Percentiles rank a stretch among this genome's conserved stretches.
phyloP scores from a whole-genome alignment of 1,140 invertebrate species.

The Drosophila athabasca region DNA sequence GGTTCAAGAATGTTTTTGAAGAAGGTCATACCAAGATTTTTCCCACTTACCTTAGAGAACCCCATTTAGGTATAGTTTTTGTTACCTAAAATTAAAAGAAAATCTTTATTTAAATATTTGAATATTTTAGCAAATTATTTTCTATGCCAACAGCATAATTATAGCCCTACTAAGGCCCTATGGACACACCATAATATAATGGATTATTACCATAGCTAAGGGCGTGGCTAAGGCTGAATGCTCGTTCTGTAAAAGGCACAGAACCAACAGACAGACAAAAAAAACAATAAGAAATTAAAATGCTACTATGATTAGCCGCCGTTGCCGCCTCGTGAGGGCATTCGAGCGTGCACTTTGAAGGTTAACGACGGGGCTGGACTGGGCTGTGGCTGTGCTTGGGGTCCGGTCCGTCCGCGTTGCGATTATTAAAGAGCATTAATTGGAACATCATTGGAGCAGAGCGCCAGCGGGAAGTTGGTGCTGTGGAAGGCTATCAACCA shows the following conservation, averaged over 20 bases:
- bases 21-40: slow-evolving; percentile 3
- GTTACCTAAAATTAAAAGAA: too few species aligned
- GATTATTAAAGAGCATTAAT: slow-evolving; percentile 68
- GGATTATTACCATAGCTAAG: slow-evolving; percentile 1
- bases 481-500: slow-evolving; percentile 21
- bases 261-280: slow-evolving; percentile 21
- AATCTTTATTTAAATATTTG: neutral
- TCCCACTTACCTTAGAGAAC: neutral
- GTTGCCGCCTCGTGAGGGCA: slow-evolving; percentile 50
- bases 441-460: slow-evolving; percentile 63
- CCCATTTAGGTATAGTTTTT: too few species aligned
- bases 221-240: too few species aligned
- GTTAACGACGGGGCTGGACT: slow-evolving; percentile 48
- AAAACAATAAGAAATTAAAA: slow-evolving; percentile 40
- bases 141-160: slow-evolving; percentile 27
- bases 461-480: slow-evolving; percentile 39
- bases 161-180: neutral
- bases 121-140: slow-evolving; percentile 22
- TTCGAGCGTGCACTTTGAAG: slow-evolving; percentile 69
- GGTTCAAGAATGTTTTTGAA: neutral
- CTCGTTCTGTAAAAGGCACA: slow-evolving; percentile 1
- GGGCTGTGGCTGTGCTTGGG: neutral
- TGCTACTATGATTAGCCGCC: slow-evolving; percentile 34
- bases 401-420: slow-evolving; percentile 14
- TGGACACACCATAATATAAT: slow-evolving; percentile 45